Evolutionary conservation across 2,888 invertebrate species (phyloP), one percentile per base, ranked within the genome.

Genomic region (Lithophane ornitopus): DNA sequence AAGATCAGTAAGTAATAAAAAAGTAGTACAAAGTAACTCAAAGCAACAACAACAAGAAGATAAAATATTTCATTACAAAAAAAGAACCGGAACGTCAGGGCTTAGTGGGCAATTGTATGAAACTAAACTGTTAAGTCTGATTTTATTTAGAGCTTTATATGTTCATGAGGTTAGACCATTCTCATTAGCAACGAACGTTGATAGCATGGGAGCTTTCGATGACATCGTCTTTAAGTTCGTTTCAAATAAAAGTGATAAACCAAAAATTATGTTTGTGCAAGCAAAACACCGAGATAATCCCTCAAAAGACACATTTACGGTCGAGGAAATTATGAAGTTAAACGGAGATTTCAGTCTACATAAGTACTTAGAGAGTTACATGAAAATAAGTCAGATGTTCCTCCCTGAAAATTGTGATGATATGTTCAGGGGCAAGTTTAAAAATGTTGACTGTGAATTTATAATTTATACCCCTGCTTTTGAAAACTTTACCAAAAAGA

Each of bases 41-140:
- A 61, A 73, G 19, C 66, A 14, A 6, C 62, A 71, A 26, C 19
- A 46, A 39, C 8, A 56, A 59, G 9, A 46, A 41, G 34, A 19
- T 19, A 28, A 78, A 56, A 61, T 28, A 74, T 74, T 9, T 28
- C 26, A 56, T 7, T 83, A 83, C 67, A 39, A 61, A 46, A 83
- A 85, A 41, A 72, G 83, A 73, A 39, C 62, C 22, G 86, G 84
- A n/a, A 85, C 86, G 1, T 70, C 84, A 1, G 84, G 77, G 11
- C 56, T 87, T 11, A 71, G 81, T 54, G 88, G 88, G 6, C 86
- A 88, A 66, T 69, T 88, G 14, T 88, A 87, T 34, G 87, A 88
- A 80, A 86, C 85, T 28, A 88, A 88, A 73, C 49, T 88, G n/a
- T 34, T 34, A 6, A 34, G 34, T 34, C 6, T 34, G 34, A 34